Evolutionary conservation across 2,888 invertebrate species (phyloP).

Genomic region (Tubulanus polymorphus): DNA sequence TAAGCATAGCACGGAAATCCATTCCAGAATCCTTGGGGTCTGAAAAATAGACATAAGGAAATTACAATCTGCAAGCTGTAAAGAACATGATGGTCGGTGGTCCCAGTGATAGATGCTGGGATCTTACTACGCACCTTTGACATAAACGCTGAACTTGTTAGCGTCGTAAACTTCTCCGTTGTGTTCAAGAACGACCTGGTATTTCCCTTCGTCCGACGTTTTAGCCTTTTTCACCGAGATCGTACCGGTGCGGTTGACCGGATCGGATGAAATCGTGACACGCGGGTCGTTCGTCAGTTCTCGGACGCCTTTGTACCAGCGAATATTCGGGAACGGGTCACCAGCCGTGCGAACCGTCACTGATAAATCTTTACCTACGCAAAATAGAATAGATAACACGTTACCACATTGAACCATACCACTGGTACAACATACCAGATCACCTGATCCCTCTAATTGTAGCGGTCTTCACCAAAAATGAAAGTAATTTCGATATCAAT

Average conservation of each 20-base stretch:
- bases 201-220: slow-evolving; percentile 94
- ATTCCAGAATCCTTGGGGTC: slow-evolving; percentile 84
- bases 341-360: slow-evolving; percentile 78
- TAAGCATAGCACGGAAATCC: slow-evolving; percentile 98
- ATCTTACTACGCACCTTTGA: slow-evolving; percentile 69
- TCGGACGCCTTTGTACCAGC: slow-evolving; percentile 82
- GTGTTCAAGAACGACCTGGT: slow-evolving; percentile 87
- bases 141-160: slow-evolving; percentile 92
- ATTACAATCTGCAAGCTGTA: no score
- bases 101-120: not conserved
- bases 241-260: slow-evolving; percentile 70
- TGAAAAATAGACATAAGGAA: slow-evolving; percentile 28
- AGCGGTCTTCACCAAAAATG: no score
- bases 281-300: slow-evolving; percentile 93
- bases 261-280: slow-evolving; percentile 22
- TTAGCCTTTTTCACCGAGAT: slow-evolving; percentile 94
- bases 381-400: no score
- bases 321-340: slow-evolving; percentile 89
- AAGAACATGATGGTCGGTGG: no score
- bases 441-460: no score
- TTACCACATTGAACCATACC: no score
- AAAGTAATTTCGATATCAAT: no score
- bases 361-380: slow-evolving; percentile 7
- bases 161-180: slow-evolving; percentile 82
- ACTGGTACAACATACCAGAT: no score